A percentile compares a stretch with the other conserved stretches of the same genome.
phyloP scores from a whole-genome alignment of 2,888 invertebrate species.

The Sphaerophoria rueppellii region DNA sequence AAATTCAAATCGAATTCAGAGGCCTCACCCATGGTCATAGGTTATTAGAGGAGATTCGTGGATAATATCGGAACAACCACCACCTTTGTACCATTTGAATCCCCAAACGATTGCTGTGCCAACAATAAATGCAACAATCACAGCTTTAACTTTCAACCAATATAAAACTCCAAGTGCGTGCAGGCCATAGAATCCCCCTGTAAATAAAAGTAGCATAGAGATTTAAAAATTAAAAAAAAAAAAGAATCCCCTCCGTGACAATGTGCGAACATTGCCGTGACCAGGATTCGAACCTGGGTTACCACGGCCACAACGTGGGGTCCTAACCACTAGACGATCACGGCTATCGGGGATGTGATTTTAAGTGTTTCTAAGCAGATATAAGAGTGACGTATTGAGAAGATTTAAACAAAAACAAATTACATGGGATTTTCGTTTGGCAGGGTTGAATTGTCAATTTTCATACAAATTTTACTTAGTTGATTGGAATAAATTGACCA shows the following conservation, averaged over 20 bases:
- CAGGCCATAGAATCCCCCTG: slow-evolving; percentile 78
- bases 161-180: slow-evolving; percentile 80
- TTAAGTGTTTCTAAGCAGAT: not conserved
- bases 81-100: slow-evolving; percentile 76
- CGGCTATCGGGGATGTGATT: slow-evolving; percentile 75
- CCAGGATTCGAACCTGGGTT: slow-evolving; percentile 82
- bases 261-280: slow-evolving; percentile 77
- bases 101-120: slow-evolving; percentile 80
- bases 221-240: slow-evolving; percentile 26
- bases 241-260: slow-evolving; percentile 58
- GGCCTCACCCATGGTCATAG: slow-evolving; percentile 80
- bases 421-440: not conserved
- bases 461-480: not conserved
- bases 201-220: slow-evolving; percentile 40
- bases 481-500: no score
- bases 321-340: slow-evolving; percentile 80
- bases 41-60: slow-evolving; percentile 75
- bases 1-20: not conserved
- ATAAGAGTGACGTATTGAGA: no score
- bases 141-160: slow-evolving; percentile 81
- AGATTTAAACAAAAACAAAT: not conserved
- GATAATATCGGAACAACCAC: slow-evolving; percentile 75
- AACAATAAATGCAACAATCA: slow-evolving; percentile 80
- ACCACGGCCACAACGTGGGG: slow-evolving; percentile 82
- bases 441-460: not conserved